phyloP scores from a whole-genome alignment of 2,888 invertebrate genomes.

The Dexiosoma caninum region DNA sequence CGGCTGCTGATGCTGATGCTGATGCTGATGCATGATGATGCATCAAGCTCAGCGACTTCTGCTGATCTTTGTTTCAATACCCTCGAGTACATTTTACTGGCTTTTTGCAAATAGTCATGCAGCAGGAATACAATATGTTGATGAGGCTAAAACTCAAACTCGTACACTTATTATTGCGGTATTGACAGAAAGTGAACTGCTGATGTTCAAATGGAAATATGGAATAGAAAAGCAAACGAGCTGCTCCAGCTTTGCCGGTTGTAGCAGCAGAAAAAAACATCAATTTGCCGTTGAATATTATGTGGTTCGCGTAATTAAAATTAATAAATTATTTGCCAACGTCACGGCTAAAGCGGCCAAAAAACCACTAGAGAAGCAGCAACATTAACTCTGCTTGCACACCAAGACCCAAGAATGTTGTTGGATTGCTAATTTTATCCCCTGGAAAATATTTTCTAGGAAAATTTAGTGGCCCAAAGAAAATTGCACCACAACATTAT shows the following conservation, averaged over 20 bases:
- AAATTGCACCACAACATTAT: too few relatives aligned
- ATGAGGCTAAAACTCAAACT: too few relatives aligned
- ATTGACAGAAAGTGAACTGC: background rate
- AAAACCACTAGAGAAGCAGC: too few relatives aligned
- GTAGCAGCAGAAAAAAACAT: background rate
- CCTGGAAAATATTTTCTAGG: too few relatives aligned
- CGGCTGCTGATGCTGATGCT: background rate
- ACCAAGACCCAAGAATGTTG: too few relatives aligned
- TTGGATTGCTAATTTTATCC: too few relatives aligned
- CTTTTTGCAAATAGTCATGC: constrained; percentile 44
- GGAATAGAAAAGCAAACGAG: background rate
- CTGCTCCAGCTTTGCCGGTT: background rate
- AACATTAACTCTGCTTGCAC: too few relatives aligned
- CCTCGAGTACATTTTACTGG: constrained; percentile 60
- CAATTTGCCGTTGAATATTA: constrained; percentile 59
- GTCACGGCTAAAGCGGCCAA: too few relatives aligned
- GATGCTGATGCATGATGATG: background rate
- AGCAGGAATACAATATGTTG: constrained; percentile 28
- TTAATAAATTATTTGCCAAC: constrained; percentile 51
- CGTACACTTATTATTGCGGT: constrained; percentile 6
- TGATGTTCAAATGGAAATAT: background rate
- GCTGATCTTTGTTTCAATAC: constrained; percentile 14
- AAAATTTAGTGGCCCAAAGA: background rate
- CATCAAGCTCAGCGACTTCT: constrained; percentile 18
- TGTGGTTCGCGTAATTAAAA: constrained; percentile 60